Evolutionary conservation across 2,797 vertebrate genomes (phyloP).

Genomic region (Toxotes lorentzi): DNA sequence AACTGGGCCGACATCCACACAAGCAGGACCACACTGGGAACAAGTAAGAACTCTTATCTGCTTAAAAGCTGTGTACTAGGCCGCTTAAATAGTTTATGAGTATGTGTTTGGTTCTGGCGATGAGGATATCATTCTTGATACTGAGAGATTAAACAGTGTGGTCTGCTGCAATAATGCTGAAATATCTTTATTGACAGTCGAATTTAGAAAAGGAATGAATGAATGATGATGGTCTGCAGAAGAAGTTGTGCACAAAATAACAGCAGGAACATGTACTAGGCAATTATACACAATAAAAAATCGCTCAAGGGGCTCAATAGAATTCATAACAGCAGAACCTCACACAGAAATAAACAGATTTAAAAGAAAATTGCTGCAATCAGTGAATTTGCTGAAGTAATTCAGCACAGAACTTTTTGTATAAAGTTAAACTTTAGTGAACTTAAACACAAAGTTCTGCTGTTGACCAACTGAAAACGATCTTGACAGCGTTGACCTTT

Average conservation of each 20-base stretch:
- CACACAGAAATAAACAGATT: constrained; percentile 29
- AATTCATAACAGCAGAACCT: constrained; percentile 13
- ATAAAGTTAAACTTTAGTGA: constrained; percentile 18
- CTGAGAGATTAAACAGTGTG: constrained; percentile 45
- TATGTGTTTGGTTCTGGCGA: constrained; percentile 66
- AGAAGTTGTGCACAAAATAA: background rate
- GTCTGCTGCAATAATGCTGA: constrained; percentile 27
- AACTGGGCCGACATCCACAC: constrained; percentile 53
- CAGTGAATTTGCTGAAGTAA: background rate
- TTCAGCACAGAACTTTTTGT: background rate
- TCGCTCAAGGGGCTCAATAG: constrained; percentile 1
- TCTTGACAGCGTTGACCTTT: constrained; percentile 50
- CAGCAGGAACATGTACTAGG: background rate
- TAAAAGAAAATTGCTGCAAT: constrained; percentile 5
- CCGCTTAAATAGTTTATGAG: constrained; percentile 68
- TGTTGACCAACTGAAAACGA: background rate
- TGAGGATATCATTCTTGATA: constrained; percentile 59
- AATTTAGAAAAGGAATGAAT: constrained; percentile 13
- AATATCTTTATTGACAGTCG: constrained; percentile 34
- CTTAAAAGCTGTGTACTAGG: constrained; percentile 22
- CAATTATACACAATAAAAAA: constrained; percentile 23
- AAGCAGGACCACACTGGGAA: constrained; percentile 42
- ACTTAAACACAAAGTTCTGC: constrained; percentile 24
- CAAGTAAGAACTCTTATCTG: constrained; percentile 65
- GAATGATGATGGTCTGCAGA: background rate